Evolutionary conservation across 2,797 vertebrate species (phyloP).

Genomic region (Micropoecilia bifurca): DNA sequence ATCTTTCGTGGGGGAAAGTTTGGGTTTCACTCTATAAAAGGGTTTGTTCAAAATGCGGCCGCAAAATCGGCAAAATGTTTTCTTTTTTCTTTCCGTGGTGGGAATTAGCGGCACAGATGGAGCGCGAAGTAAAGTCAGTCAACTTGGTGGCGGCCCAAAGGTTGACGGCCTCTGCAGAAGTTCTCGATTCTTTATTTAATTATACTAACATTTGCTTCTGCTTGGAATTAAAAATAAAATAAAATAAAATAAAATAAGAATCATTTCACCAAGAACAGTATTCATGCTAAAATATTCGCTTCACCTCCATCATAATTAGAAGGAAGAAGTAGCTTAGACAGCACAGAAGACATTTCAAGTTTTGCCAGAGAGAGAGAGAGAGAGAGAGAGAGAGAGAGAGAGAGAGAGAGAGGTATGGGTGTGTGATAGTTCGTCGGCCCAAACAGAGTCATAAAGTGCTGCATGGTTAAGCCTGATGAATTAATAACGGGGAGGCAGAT

Average conservation of each 20-base stretch:
- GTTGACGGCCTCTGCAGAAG: constrained; percentile 34
- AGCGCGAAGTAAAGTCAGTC: constrained; percentile 42
- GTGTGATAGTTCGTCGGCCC: constrained; percentile 81
- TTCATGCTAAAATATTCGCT: constrained; percentile 2
- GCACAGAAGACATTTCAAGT: constrained; percentile 31
- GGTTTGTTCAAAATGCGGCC: constrained; percentile 63
- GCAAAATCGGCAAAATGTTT: constrained; percentile 48
- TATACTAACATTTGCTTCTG: constrained; percentile 1
- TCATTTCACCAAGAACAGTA: constrained; percentile 22
- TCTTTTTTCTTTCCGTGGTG: constrained; percentile 25
- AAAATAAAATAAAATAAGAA: constrained; percentile 22
- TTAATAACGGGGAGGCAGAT: constrained; percentile 86
- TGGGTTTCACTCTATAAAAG: constrained; percentile 50
- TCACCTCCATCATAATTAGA: constrained; percentile 6
- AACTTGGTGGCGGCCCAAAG: constrained; percentile 34
- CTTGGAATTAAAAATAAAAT: not conserved
- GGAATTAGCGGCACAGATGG: constrained; percentile 46
- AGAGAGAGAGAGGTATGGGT: constrained; percentile 56
- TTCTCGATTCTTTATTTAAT: constrained; percentile 25
- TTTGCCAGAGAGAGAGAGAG: constrained; percentile 13
- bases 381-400: constrained; percentile 52
- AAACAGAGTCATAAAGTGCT: constrained; percentile 84
- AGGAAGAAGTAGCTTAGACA: constrained; percentile 23
- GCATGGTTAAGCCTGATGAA: constrained; percentile 86
- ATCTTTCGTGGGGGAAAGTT: constrained; percentile 65